phyloP scores from a whole-genome alignment of 2,888 invertebrate species.

The Leptopterna dolabrata region DNA sequence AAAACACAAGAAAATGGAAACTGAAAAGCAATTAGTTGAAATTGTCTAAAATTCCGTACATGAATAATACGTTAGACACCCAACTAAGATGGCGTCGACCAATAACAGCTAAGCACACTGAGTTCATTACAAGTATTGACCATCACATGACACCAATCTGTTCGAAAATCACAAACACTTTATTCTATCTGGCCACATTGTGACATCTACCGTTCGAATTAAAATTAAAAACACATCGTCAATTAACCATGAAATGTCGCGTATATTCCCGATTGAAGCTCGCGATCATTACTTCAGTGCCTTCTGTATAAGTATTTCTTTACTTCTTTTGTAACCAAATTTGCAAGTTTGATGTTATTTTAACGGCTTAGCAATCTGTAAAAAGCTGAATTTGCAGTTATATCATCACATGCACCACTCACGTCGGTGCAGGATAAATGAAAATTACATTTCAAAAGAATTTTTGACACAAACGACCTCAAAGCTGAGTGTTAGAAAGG shows the following conservation, averaged over 20 bases:
- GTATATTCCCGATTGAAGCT: constrained; percentile 18
- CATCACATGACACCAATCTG: constrained; percentile 13
- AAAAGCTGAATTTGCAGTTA: background rate
- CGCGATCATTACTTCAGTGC: constrained; percentile 45
- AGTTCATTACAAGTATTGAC: constrained; percentile 22
- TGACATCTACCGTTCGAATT: background rate
- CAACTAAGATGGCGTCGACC: constrained; percentile 55
- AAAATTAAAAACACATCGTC: background rate
- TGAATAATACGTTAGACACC: constrained; percentile 43
- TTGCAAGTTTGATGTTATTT: background rate
- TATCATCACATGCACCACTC: background rate
- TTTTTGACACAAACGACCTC: background rate
- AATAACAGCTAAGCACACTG: constrained; percentile 52
- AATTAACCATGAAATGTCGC: constrained; percentile 21
- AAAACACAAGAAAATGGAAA: background rate
- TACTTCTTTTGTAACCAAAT: constrained; percentile 8
- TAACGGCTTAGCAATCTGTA: background rate
- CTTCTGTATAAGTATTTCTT: constrained; percentile 10
- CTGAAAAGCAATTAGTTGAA: background rate
- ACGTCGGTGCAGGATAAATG: background rate
- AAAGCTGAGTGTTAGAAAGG: background rate
- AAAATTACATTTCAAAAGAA: background rate
- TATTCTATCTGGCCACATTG: background rate
- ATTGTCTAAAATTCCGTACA: background rate
- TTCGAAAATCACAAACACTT: background rate